Evolutionary conservation across 2,888 invertebrate genomes (phyloP), one percentile per base, ranked within the genome.

Genomic region (Macrosiphum euphorbiae): DNA sequence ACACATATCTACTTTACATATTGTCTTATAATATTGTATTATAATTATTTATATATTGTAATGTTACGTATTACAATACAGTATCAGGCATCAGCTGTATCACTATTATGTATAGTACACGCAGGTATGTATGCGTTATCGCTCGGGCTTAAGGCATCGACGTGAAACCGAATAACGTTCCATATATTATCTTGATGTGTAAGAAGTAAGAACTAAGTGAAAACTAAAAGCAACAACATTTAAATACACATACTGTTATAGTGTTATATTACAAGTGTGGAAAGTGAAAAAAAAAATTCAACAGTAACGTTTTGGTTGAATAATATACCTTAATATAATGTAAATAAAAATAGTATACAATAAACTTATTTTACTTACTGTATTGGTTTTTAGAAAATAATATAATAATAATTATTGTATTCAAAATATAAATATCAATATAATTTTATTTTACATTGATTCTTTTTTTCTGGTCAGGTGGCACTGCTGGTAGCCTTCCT

Each of bases 161-260:
- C 16, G 78, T 78, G 78, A 78, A 78, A 78, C 78, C 78, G 78
- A 78, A 78, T 78, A 78, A 35, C 78, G 78, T 78, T 78, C 20
- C 78, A 78, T 78, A 41, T 78, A 35, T 78, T 78, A 78, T 78
- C 78, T 78, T 8, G 78, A 78, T 78, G 20, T 1, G 78, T 35
- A 78, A 78, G 35, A 35, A 78, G 78, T 35, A 78, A 78, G 35
- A 35, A 78, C 35, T 35, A 78, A 78, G 78, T 78, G 78, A 78
- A 78, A 78, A 78, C 78, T 78, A 78, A 78, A 78, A 78, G 78
- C 35, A 78, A 78, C 5, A 78, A 8, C 78, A 41, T 78, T 78
- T 78, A 35, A 78, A 35, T 35, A 78, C 35, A 78, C 35, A 20
- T 35, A 78, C 20, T 78, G 20, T 16, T 35, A 20, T 78, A 78